Conservation (phyloP, 2,888 invertebrate species). For the Sminthurides aquaticus region DNA sequence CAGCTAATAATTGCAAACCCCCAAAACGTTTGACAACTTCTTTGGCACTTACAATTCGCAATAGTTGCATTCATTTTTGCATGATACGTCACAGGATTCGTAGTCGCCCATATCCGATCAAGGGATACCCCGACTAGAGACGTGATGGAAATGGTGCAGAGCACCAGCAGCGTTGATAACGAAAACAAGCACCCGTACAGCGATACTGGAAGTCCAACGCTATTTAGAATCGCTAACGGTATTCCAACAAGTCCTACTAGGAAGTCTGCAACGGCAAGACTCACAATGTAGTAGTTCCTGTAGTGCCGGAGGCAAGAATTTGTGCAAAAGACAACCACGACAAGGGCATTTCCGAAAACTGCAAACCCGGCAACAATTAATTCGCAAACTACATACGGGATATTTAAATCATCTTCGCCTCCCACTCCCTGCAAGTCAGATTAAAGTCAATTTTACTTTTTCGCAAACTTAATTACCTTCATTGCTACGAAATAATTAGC, state of each 20-base stretch:
- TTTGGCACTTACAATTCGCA: not conserved
- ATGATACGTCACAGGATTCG: slow-evolving; percentile 84
- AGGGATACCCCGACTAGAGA: slow-evolving; percentile 84
- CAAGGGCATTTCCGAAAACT: slow-evolving; percentile 75
- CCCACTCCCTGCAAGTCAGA: too few species aligned
- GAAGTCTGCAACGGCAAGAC: slow-evolving; percentile 78
- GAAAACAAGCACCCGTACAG: slow-evolving; percentile 78
- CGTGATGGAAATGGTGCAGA: slow-evolving; percentile 87
- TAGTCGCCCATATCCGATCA: slow-evolving; percentile 87
- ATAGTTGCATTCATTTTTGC: slow-evolving; percentile 38
- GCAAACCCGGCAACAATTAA: slow-evolving; percentile 73
- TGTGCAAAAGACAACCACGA: slow-evolving; percentile 73
- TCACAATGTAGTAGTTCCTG: slow-evolving; percentile 87
- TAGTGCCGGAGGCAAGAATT: slow-evolving; percentile 70
- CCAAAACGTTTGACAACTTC: too few species aligned
- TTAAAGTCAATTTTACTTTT: too few species aligned
- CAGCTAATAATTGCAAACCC: too few species aligned
- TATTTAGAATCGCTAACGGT: slow-evolving; percentile 63
- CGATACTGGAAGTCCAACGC: slow-evolving; percentile 67
- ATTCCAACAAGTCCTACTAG: slow-evolving; percentile 80
- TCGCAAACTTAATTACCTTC: too few species aligned
- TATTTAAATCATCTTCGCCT: not conserved
- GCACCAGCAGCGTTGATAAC: slow-evolving; percentile 72
- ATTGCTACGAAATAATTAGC: too few species aligned
- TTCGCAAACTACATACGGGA: slow-evolving; percentile 72